These are phyloP conservation scores for Streblospio benedicti DNA, from an alignment of 1,140 invertebrate species.

Conservation along the genomic window DNA sequence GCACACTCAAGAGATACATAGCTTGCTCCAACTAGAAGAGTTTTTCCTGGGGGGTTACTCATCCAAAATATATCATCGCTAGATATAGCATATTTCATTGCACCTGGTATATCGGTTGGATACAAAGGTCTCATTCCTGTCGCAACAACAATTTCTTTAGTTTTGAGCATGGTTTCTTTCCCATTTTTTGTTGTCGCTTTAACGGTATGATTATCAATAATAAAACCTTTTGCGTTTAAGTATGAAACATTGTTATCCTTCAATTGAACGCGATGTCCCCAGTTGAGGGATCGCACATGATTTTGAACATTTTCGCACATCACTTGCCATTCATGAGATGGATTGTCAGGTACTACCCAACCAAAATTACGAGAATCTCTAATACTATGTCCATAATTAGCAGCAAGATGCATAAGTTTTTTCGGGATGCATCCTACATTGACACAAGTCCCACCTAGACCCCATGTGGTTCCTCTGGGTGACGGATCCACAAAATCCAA, in stretches of 20 bases:
- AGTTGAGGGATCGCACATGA: slow-evolving; percentile 83
- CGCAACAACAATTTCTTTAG: slow-evolving; percentile 78
- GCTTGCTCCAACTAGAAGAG: slow-evolving; percentile 69
- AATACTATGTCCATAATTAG: slow-evolving; percentile 68
- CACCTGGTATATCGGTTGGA: slow-evolving; percentile 49
- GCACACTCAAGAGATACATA: slow-evolving; percentile 94
- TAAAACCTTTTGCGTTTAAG: slow-evolving; percentile 30
- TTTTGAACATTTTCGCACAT: slow-evolving; percentile 67
- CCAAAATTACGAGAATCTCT: slow-evolving; percentile 72
- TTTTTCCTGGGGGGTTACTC: slow-evolving; percentile 78
- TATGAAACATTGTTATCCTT: slow-evolving; percentile 63
- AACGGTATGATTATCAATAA: slow-evolving; percentile 29
- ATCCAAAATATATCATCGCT: slow-evolving; percentile 97
- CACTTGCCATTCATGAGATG: slow-evolving; percentile 26
- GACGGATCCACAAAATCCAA: slow-evolving; percentile 86
- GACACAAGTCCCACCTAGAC: slow-evolving; percentile 86
- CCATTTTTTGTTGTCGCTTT: slow-evolving; percentile 25
- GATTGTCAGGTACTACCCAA: slow-evolving; percentile 60
- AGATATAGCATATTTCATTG: slow-evolving; percentile 13
- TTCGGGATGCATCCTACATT: slow-evolving; percentile 99
- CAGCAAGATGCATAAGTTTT: slow-evolving; percentile 92
- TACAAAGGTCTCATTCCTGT: slow-evolving; percentile 78
- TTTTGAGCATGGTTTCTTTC: slow-evolving; percentile 27
- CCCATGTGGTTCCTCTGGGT: slow-evolving; percentile 53
- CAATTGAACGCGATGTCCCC: slow-evolving; percentile 78